Evolutionary conservation across 1,140 invertebrate genomes (phyloP).

Genomic region (Arion vulgaris): DNA sequence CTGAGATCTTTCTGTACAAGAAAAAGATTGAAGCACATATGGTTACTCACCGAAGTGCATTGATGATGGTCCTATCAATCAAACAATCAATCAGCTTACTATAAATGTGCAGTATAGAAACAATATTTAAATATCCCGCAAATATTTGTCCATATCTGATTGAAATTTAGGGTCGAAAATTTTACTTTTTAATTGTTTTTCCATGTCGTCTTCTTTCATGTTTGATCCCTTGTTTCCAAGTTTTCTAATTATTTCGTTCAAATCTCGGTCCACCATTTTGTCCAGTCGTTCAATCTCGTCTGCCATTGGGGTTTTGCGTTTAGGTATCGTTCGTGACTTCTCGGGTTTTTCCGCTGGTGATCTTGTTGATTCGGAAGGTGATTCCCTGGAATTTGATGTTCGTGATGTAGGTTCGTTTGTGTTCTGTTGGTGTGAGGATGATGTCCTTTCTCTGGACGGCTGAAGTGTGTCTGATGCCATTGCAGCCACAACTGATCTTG

Average conservation of each 20-base stretch:
- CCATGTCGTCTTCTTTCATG: neutral
- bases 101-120: too few species aligned
- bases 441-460: neutral
- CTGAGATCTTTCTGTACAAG: too few species aligned
- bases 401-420: neutral
- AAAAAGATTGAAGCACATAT: too few species aligned
- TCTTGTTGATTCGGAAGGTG: neutral
- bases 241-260: conserved; percentile 23
- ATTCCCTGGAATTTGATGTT: neutral
- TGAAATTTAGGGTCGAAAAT: conserved; percentile 28
- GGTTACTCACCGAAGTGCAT: too few species aligned
- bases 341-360: neutral
- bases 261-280: conserved; percentile 32
- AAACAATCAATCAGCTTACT: too few species aligned
- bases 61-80: too few species aligned
- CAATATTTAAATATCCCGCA: conserved; percentile 29
- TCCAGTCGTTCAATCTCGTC: conserved; percentile 35
- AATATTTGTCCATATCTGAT: conserved; percentile 19
- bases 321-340: neutral
- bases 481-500: neutral
- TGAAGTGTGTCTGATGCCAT: too few species aligned
- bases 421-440: neutral
- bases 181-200: conserved; percentile 19
- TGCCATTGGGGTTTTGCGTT: neutral
- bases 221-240: neutral